Evolutionary conservation across 2,113 vertebrate genomes (phyloP).

Genomic region (Sceloporus undulatus): DNA sequence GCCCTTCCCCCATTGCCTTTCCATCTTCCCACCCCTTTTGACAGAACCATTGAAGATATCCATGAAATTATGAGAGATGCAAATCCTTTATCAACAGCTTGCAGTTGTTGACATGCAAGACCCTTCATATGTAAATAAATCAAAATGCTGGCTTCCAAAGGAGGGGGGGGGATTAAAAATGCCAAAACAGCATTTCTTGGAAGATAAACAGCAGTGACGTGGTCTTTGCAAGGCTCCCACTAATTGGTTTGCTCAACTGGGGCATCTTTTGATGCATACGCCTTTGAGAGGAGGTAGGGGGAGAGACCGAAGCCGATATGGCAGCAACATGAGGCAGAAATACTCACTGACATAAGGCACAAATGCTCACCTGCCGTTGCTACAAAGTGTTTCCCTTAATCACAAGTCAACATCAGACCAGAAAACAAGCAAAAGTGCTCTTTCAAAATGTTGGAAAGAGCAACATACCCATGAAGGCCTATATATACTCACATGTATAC

Average conservation of each 20-base stretch:
- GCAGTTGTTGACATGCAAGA: slow-evolving; percentile 74
- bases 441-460: slow-evolving; percentile 54
- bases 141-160: slow-evolving; percentile 14
- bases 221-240: slow-evolving; percentile 38
- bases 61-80: slow-evolving; percentile 73
- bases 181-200: slow-evolving; percentile 57
- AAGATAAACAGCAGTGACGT: slow-evolving; percentile 65
- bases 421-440: slow-evolving; percentile 36
- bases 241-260: slow-evolving; percentile 58
- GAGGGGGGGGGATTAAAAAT: slow-evolving; percentile 39
- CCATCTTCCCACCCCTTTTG: slow-evolving; percentile 37
- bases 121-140: slow-evolving; percentile 68
- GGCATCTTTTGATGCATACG: slow-evolving; percentile 52
- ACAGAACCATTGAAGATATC: slow-evolving; percentile 53
- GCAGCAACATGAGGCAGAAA: background rate
- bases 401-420: slow-evolving; percentile 61
- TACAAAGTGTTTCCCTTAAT: slow-evolving; percentile 46
- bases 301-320: background rate
- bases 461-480: slow-evolving; percentile 20
- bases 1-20: background rate
- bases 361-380: background rate
- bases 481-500: slow-evolving; percentile 34
- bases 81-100: slow-evolving; percentile 76
- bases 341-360: background rate
- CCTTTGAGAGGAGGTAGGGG: slow-evolving; percentile 38